Base-by-base conservation (phyloP, 2,113 vertebrate genomes). In the Crypturellus undulatus region DNA sequence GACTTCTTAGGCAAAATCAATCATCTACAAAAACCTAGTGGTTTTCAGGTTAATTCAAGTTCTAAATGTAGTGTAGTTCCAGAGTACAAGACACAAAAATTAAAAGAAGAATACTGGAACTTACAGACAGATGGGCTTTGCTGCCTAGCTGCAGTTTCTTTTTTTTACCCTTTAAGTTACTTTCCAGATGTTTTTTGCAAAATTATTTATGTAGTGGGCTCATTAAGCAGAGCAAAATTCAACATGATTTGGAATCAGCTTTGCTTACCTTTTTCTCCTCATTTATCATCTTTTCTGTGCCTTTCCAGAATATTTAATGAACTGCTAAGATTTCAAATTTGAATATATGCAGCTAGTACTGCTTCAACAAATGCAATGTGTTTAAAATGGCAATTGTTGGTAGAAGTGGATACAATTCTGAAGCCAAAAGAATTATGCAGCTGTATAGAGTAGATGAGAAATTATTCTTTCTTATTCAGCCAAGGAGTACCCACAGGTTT, bases 11-110 rank as follows among this genome's bases (percentile, higher is more conserved):
- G 51, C 47, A 88, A 71, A 94, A 93, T 63, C 0, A 2, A 86
- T 90, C 56, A 85, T 64, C 73, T 87, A 45, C 79, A 87, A 95
- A 95, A 85, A 80, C 14, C 45, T 87, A 34, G 38, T 89, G 51
- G 17, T 84, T 51, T 89, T 91, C 43, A 83, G 59, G 60, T 91
- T 95, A 95, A 88, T 88, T 32, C 17, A 64, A 77, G 28, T 83
- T 77, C 38, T 92, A 85, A 91, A 77, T 59, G 36, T 40, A 75
- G 3, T 87, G 49, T 49, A 45, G 75, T 83, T 87, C 51, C 78
- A 83, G 36, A 64, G 18, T 60, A 89, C 73, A 89, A 87, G 15
- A 92, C 87, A 76, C 9, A 56, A 85, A 94, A 84, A 81, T 62
- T 52, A 93, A 60, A 84, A 89, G 26, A 24, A 77, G 54, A 67